A percentile compares a stretch with the other conserved stretches of the same genome.
Evolutionary conservation across 37 sponge, comb jelly and placozoan species (phyloP).

Genomic region (Cliona cf. orientalis): DNA sequence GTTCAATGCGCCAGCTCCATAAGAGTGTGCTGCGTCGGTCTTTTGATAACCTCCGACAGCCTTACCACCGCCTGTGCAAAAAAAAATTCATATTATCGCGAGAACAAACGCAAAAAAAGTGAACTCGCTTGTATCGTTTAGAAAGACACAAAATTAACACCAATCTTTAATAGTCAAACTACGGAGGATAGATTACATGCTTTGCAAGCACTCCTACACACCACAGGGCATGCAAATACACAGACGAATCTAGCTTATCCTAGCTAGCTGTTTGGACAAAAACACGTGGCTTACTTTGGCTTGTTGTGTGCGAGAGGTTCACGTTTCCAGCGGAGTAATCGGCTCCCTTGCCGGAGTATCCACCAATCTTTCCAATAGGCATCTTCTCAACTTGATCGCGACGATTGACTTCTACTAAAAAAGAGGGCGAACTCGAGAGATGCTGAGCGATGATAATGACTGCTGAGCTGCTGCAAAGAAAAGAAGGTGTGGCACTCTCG

Average conservation of each 20-base stretch:
- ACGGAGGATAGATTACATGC: too few species aligned
- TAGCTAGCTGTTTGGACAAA: slow-evolving; percentile 11
- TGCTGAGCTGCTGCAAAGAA: neutral
- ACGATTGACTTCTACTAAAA: neutral
- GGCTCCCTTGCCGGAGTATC: slow-evolving; percentile 76
- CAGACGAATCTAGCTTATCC: too few species aligned
- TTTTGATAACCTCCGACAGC: slow-evolving; percentile 64
- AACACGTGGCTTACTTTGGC: slow-evolving; percentile 49
- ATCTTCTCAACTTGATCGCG: slow-evolving; percentile 30
- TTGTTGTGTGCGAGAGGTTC: slow-evolving; percentile 45
- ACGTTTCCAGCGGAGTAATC: slow-evolving; percentile 81
- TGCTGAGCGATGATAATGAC: neutral
- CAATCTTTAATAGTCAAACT: too few species aligned
- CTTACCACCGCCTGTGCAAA: slow-evolving; percentile 48
- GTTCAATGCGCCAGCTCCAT: slow-evolving; percentile 86
- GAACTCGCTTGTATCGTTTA: too few species aligned
- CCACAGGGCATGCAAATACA: too few species aligned
- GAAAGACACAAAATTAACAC: too few species aligned
- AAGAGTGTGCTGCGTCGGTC: slow-evolving; percentile 58
- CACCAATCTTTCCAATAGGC: slow-evolving; percentile 87
- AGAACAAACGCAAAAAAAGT: too few species aligned
- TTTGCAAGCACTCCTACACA: too few species aligned
- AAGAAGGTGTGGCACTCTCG: slow-evolving; percentile 37
- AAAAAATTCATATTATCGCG: too few species aligned
- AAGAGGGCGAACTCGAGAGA: neutral